Percentiles rank a stretch among this genome's conserved stretches.
Conservation (phyloP, 2,113 vertebrate genomes). For the Patagioenas fasciata region DNA sequence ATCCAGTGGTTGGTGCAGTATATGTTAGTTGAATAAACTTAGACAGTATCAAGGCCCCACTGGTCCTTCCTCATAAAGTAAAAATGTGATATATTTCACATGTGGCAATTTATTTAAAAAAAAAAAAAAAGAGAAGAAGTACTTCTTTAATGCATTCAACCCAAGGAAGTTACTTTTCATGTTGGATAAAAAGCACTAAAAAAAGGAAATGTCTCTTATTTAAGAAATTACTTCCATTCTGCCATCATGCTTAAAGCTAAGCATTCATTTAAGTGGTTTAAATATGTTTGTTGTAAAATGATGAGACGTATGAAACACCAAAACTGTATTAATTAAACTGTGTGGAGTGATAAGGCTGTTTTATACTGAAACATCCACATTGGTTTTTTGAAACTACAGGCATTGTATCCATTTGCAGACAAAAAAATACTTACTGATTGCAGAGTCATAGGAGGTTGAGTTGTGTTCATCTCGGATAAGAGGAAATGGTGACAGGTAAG, state of each 20-base stretch:
- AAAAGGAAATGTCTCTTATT: neutral
- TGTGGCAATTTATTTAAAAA: neutral
- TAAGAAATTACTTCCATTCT: neutral
- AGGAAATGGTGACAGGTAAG: slow-evolving; percentile 93
- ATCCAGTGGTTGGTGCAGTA: neutral
- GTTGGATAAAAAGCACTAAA: neutral
- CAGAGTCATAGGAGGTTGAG: slow-evolving; percentile 85
- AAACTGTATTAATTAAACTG: slow-evolving; percentile 18
- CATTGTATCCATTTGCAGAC: neutral
- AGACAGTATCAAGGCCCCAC: neutral
- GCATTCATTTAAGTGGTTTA: neutral
- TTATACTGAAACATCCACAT: neutral
- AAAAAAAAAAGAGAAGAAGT: neutral
- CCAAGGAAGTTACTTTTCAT: neutral
- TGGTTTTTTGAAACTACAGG: neutral
- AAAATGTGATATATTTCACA: neutral
- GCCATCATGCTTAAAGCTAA: neutral
- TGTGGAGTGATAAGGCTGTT: neutral
- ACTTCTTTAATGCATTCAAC: neutral
- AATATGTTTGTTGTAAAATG: neutral
- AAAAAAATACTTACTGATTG: slow-evolving; percentile 85
- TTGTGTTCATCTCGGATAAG: slow-evolving; percentile 83
- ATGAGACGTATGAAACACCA: neutral
- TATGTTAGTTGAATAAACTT: neutral
- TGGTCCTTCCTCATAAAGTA: neutral